Evolutionary conservation across 2,888 invertebrate genomes (phyloP), one percentile per base, ranked within the genome.

Genomic region (Halictus quadricinctus): DNA sequence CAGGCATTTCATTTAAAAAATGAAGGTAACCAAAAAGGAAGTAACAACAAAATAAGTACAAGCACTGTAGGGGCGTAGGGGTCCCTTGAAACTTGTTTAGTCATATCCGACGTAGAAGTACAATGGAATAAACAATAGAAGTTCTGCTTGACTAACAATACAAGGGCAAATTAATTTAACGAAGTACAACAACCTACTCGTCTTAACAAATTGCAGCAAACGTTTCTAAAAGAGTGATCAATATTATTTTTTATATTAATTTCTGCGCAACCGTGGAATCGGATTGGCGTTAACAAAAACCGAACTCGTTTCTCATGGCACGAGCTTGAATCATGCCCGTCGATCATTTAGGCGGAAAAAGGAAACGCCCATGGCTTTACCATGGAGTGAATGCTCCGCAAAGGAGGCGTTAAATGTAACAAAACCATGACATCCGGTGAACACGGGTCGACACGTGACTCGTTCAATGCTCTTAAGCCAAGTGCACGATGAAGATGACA

Each of bases 381-480:
- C 89, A 54, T 85, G 85, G 78, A 80, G 83, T 88, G 91, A 92
- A 92, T 90, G 85, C 87, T 50, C 82, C 80, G 88, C 81, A 90
- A 88, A 91, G 90, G 87, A 93, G 92, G 92, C 90, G 92, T 88
- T 92, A 93, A 93, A 90, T 85, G 91, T 88, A 89, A 93, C 93
- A 93, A 93, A 94, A 93, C 93, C 91, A 88, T 93, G 91, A 92
- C 93, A 92, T 93, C 93, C 93, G 93, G 89, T 87, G 79, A 90
- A 89, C 94, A 93, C 92, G 93, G 88, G 93, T 89, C 93, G 92
- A 88, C 93, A 93, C 93, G 93, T 92, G 93, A 92, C 93, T 89
- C 81, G 87, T 85, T 92, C 89, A 90, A 87, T 88, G 87, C 91
- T 83, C 88, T 82, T 89, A 87, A 80, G 87, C 86, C 85, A 76